Conservation (phyloP, 1,140 invertebrate species). For the Achatina immaculata region DNA sequence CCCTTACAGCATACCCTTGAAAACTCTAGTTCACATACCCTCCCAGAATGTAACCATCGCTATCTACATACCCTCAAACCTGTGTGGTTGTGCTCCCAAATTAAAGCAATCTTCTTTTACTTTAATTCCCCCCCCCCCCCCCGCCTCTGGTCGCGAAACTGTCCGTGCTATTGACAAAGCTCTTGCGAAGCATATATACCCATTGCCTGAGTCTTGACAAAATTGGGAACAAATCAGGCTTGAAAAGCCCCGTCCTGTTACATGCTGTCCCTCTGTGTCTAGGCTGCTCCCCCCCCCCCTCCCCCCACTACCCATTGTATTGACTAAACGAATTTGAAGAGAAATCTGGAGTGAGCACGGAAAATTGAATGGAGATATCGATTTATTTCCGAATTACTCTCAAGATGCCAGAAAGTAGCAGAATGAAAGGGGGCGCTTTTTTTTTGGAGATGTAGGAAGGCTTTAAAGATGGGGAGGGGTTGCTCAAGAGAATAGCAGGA, state of each 20-base stretch:
- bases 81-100: too few relatives aligned
- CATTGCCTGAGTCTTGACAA: not conserved
- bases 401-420: not conserved
- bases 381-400: not conserved
- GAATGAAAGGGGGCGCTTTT: not conserved
- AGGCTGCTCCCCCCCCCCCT: not conserved
- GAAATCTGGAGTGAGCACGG: not conserved
- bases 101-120: too few relatives aligned
- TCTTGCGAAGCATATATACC: not conserved
- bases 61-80: too few relatives aligned
- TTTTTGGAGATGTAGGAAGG: too few relatives aligned
- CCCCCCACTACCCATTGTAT: not conserved
- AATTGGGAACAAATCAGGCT: constrained; percentile 1
- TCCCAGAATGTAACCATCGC: too few relatives aligned
- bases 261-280: not conserved
- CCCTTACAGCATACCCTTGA: too few relatives aligned
- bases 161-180: not conserved
- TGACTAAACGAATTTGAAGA: not conserved
- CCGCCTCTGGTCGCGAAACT: not conserved
- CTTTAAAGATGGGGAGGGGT: too few relatives aligned
- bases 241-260: not conserved
- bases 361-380: constrained; percentile 2
- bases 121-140: not conserved
- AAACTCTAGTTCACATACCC: too few relatives aligned
- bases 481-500: too few relatives aligned